Evolutionary conservation across 2,113 vertebrate genomes (phyloP).

Genomic region (Lepus europaeus): DNA sequence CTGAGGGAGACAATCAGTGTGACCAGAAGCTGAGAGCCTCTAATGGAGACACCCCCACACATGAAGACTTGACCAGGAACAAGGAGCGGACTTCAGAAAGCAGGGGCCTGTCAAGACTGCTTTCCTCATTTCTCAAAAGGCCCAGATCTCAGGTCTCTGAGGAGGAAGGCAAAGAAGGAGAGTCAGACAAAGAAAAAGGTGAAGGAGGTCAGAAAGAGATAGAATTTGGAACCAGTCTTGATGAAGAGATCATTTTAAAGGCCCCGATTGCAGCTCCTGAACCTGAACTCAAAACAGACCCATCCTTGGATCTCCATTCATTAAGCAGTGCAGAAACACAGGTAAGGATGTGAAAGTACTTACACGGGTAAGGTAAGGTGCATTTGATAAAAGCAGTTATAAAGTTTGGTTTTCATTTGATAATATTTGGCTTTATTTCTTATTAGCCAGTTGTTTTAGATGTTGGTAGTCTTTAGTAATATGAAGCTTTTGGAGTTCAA

Average conservation of each 20-base stretch:
- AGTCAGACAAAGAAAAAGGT: constrained; percentile 82
- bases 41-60: constrained; percentile 85
- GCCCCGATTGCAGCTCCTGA: constrained; percentile 98
- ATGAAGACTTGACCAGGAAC: constrained; percentile 90
- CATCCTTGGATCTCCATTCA: constrained; percentile 94
- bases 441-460: constrained; percentile 2
- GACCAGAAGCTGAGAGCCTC: constrained; percentile 85
- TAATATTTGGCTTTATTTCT: constrained; percentile 49
- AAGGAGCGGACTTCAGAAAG: constrained; percentile 89
- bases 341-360: constrained; percentile 86
- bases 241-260: constrained; percentile 91
- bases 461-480: constrained; percentile 31
- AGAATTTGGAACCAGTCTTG: constrained; percentile 84
- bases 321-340: constrained; percentile 96
- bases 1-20: constrained; percentile 67
- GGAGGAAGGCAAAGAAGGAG: constrained; percentile 87
- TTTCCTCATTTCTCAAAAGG: constrained; percentile 96
- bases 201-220: constrained; percentile 83
- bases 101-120: constrained; percentile 94
- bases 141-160: constrained; percentile 94
- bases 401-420: constrained; percentile 32
- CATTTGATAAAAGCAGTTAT: neutral
- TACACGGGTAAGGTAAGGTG: neutral
- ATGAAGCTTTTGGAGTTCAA: constrained; percentile 12
- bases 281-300: constrained; percentile 95